These are phyloP conservation scores for Drosophila truncata DNA, from an alignment of 1,140 invertebrate species.

Conservation along the genomic window DNA sequence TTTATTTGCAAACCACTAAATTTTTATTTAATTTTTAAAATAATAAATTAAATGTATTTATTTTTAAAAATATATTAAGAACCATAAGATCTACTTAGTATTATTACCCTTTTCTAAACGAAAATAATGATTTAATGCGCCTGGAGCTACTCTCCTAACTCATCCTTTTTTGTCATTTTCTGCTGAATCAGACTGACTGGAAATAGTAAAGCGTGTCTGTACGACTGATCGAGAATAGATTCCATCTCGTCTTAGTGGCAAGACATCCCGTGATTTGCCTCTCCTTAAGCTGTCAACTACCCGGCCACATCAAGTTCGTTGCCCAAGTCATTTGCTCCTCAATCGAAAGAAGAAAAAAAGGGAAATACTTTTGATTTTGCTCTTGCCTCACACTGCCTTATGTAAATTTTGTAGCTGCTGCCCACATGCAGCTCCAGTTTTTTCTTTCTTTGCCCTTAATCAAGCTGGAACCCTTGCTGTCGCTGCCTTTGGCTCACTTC, in stretches of 20 bases:
- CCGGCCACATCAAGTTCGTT: slow-evolving; percentile 46
- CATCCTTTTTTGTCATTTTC: background rate
- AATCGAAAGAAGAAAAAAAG: slow-evolving; percentile 31
- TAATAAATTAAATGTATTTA: too few species aligned
- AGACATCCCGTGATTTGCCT: slow-evolving; percentile 30
- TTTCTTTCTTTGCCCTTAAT: slow-evolving; percentile 77
- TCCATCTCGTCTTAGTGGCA: slow-evolving; percentile 8
- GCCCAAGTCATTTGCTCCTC: slow-evolving; percentile 64
- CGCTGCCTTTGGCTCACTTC: slow-evolving; percentile 57
- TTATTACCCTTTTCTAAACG: background rate
- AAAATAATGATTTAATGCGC: background rate
- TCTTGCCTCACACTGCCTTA: slow-evolving; percentile 57
- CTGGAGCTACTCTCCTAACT: background rate
- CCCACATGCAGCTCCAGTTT: slow-evolving; percentile 76
- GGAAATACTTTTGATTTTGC: slow-evolving; percentile 65
- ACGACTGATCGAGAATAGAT: slow-evolving; percentile 23
- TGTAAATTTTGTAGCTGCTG: slow-evolving; percentile 59
- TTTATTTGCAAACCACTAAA: fast-evolving
- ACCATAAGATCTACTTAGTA: too few species aligned
- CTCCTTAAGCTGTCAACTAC: slow-evolving; percentile 47
- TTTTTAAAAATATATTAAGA: too few species aligned
- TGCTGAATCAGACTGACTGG: background rate
- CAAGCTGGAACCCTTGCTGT: slow-evolving; percentile 67
- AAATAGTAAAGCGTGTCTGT: background rate
- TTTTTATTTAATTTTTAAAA: too few species aligned